phyloP scores from a whole-genome alignment of 2,888 invertebrate genomes.

The Orchesella flavescens region DNA sequence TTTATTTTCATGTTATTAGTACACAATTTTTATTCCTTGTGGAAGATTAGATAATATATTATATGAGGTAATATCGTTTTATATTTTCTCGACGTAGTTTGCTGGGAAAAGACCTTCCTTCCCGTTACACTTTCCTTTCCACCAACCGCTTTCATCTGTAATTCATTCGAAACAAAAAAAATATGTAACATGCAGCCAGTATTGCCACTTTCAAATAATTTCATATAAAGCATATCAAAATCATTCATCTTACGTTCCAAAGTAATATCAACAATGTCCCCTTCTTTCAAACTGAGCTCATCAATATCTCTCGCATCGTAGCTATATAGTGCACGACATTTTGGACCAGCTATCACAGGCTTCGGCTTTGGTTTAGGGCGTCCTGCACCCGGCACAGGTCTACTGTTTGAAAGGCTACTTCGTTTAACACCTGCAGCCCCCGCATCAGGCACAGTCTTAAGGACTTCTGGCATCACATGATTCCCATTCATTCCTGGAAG shows the following conservation, averaged over 20 bases:
- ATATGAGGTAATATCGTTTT: conserved; percentile 30
- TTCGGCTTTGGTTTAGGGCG: conserved; percentile 75
- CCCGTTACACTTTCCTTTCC: conserved; percentile 78
- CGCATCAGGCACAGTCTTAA: conserved; percentile 72
- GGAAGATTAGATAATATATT: too few relatives aligned
- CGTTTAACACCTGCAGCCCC: conserved; percentile 75
- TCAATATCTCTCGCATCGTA: conserved; percentile 81
- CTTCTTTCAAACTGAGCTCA: conserved; percentile 79
- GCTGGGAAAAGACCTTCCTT: conserved; percentile 80
- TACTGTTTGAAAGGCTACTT: conserved; percentile 55
- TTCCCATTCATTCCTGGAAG: conserved; percentile 68
- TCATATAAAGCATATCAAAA: background rate
- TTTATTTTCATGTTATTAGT: too few relatives aligned
- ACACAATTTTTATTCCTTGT: too few relatives aligned
- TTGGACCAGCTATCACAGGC: conserved; percentile 75
- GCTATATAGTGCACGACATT: conserved; percentile 78
- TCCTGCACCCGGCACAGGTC: conserved; percentile 74
- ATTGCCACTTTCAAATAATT: conserved; percentile 43
- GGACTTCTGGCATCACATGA: conserved; percentile 75
- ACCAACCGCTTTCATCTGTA: conserved; percentile 82
- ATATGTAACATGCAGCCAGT: conserved; percentile 2
- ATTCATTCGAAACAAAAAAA: conserved; percentile 36
- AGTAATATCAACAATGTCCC: conserved; percentile 79
- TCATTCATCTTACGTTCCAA: conserved; percentile 76
- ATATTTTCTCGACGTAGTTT: conserved; percentile 78